Evolutionary conservation across 2,888 invertebrate species (phyloP).

Genomic region (Eupithecia pulchellata): DNA sequence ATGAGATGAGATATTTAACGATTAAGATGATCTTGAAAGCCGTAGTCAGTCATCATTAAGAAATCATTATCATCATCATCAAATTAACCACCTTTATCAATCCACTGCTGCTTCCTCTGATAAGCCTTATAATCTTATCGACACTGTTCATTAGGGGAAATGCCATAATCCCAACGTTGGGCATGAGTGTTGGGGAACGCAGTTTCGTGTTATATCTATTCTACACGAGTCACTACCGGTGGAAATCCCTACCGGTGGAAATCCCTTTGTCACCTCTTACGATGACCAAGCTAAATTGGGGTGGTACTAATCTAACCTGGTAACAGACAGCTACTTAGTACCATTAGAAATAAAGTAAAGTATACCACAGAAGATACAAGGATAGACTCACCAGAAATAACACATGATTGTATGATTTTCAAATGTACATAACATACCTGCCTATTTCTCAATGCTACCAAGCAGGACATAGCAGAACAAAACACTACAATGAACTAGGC

Average conservation of each 20-base stretch:
- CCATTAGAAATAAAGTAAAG: not conserved
- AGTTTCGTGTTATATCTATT: not conserved
- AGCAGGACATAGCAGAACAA: conserved; percentile 3
- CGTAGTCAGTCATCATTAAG: not conserved
- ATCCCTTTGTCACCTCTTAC: not conserved
- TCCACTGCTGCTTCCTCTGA: not conserved
- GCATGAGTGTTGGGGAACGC: not conserved
- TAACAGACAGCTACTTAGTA: not conserved
- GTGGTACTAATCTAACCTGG: not conserved
- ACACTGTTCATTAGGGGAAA: not conserved
- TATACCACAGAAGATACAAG: not conserved
- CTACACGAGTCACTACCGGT: not conserved
- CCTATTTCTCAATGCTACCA: not conserved
- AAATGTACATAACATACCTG: too few relatives aligned
- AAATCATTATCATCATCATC: not conserved
- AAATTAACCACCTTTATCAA: not conserved
- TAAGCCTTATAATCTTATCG: not conserved
- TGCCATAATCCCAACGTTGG: not conserved
- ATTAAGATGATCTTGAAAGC: conserved; percentile 7
- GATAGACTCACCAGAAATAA: not conserved
- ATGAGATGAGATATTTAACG: conserved; percentile 10
- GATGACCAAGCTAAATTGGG: not conserved
- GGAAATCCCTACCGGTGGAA: not conserved
- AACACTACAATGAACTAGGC: conserved; percentile 24
- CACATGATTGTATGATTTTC: not conserved